Evolutionary conservation across 2,888 invertebrate genomes (phyloP), one percentile per base, ranked within the genome.

Genomic region (Poecilus cupreus): DNA sequence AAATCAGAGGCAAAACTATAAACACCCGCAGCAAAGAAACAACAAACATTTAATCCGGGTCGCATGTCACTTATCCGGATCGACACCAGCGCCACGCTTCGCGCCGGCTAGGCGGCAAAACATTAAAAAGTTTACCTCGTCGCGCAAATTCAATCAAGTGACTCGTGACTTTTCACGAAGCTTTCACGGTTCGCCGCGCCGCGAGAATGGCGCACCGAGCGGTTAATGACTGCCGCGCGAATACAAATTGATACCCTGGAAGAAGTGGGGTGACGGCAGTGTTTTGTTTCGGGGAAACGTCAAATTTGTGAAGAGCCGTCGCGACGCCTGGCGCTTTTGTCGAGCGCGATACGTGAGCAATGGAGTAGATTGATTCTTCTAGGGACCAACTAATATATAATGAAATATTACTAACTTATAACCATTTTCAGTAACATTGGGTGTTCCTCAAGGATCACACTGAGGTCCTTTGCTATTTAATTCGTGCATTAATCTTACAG

Each of bases 121-220:
- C 57, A 76, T 76, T 54, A 76, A 76, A 76, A 76, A 76, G 26
- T 54, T 70, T 43, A 70, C 76, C 54, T 37, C 57, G 18, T 57
- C 54, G 70, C 39, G 76, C 51, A 76, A 76, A 76, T 76, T 76
- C 37, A 76, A 76, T 76, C 70, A 70, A 70, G 70, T 70, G 70
- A 8, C 13, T 60, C 76, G 54, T 39, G 76, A 76, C 76, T 76
- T 57, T 70, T 76, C 51, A 8, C 76, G 18, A 70, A 51, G 76
- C 76, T 75, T 76, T 54, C 39, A 76, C 57, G 76, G 18, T 76
- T 76, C 54, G 39, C 76, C 57, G 51, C 76, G n/a, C 20, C n/a
- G 32, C 26, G 54, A 76, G 57, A 76, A 76, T 76, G 32, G 57
- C 76, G 76, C 57, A 13, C 32, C 20, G 37, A 37, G 39, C 76